A percentile compares a stretch with the other conserved stretches of the same genome.
phyloP scores from a whole-genome alignment of 1,140 invertebrate species.

The Zaprionus ornatus region DNA sequence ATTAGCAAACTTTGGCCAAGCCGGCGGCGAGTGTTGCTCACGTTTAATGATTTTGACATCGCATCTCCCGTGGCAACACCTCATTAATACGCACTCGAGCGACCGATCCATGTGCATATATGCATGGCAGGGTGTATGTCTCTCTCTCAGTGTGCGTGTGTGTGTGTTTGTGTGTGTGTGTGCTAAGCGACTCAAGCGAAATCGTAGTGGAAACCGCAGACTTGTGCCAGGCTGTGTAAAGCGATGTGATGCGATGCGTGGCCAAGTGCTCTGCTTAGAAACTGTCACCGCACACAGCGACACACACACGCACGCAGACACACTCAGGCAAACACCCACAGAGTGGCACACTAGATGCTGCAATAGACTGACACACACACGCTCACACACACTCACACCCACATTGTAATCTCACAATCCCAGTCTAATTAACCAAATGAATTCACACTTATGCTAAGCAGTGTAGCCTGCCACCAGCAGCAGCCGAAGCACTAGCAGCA shows the following conservation, averaged over 20 bases:
- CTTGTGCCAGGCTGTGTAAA: constrained; percentile 28
- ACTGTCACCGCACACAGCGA: constrained; percentile 27
- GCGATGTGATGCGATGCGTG: constrained; percentile 38
- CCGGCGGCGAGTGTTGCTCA: constrained; percentile 2
- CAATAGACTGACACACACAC: constrained; percentile 3
- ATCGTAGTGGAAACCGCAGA: constrained; percentile 25
- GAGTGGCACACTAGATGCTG: neutral
- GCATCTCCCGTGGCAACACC: constrained; percentile 38
- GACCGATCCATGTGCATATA: neutral
- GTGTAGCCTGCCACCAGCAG: constrained; percentile 15
- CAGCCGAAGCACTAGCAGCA: neutral
- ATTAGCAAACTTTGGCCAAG: constrained; percentile 56
- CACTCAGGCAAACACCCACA: constrained; percentile 5
- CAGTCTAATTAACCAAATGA: constrained; percentile 77
- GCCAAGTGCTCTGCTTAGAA: constrained; percentile 24
- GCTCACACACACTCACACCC: constrained; percentile 12
- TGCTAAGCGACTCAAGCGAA: constrained; percentile 22
- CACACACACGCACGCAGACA: neutral
- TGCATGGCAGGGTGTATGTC: neutral
- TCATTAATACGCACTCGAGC: constrained; percentile 35
- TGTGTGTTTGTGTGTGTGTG: neutral
- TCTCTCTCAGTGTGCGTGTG: neutral
- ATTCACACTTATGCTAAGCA: constrained; percentile 71
- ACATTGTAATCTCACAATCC: constrained; percentile 64
- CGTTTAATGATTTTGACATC: constrained; percentile 54